These are phyloP conservation scores for Danio kyathit DNA, from an alignment of 2,797 vertebrate genomes.

Conservation along the genomic window DNA sequence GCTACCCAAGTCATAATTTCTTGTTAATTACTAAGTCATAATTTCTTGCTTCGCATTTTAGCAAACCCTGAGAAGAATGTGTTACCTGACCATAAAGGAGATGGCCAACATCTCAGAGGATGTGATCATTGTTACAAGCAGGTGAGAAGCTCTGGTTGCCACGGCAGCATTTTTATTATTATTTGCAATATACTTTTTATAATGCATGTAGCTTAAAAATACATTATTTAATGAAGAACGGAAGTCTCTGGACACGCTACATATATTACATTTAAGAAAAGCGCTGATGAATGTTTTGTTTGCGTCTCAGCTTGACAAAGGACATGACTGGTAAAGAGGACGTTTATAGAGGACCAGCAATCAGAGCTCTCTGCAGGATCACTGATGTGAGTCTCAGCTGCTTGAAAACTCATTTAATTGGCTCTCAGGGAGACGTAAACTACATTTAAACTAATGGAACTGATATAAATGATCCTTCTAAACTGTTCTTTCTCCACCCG, in stretches of 20 bases:
- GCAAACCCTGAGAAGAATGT: conserved; percentile 98
- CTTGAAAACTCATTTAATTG: background rate
- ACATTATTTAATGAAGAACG: background rate
- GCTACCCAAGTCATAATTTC: no score
- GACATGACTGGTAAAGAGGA: conserved; percentile 99
- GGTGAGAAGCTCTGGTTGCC: conserved; percentile 74
- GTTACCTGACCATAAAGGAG: conserved; percentile 98
- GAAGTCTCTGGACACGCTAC: background rate
- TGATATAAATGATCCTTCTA: background rate
- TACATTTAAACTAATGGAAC: background rate
- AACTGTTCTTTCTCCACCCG: conserved; percentile 4
- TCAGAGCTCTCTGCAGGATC: conserved; percentile 96
- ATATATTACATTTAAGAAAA: background rate
- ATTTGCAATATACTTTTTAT: background rate
- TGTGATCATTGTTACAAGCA: conserved; percentile 99
- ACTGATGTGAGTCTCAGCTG: conserved; percentile 87
- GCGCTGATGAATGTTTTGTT: background rate
- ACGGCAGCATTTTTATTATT: background rate
- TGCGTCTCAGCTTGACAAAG: conserved; percentile 88
- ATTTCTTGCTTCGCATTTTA: conserved; percentile 60
- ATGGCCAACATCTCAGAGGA: conserved; percentile 99
- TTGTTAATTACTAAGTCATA: background rate
- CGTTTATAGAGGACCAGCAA: conserved; percentile 93
- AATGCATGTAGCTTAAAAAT: background rate
- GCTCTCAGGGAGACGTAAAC: background rate